phyloP scores from a whole-genome alignment of 2,113 vertebrate species.

The Gobio gobio region DNA sequence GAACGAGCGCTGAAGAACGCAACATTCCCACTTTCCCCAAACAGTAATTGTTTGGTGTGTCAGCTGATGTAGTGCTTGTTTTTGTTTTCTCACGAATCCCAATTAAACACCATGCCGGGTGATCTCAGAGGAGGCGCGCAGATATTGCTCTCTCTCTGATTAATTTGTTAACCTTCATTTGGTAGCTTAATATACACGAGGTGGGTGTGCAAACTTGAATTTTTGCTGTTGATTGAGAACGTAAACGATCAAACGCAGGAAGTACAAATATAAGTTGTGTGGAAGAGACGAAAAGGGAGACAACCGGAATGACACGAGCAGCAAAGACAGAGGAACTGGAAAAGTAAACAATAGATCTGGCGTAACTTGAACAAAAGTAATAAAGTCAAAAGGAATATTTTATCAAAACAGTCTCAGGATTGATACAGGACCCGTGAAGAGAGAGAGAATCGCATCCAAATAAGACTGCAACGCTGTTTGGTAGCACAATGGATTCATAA shows the following conservation, averaged over 20 bases:
- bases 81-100: constrained; percentile 58
- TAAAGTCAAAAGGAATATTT: constrained; percentile 76
- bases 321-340: constrained; percentile 64
- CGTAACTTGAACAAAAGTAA: constrained; percentile 69
- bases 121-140: constrained; percentile 74
- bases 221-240: constrained; percentile 47
- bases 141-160: constrained; percentile 72
- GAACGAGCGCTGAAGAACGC: background rate
- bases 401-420: constrained; percentile 70
- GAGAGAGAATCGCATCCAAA: constrained; percentile 61
- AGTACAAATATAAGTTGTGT: constrained; percentile 67
- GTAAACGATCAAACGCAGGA: constrained; percentile 74
- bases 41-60: constrained; percentile 36
- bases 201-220: constrained; percentile 71
- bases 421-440: constrained; percentile 60
- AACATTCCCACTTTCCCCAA: constrained; percentile 35
- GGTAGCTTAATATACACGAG: constrained; percentile 72
- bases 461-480: constrained; percentile 65
- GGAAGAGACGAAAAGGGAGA: constrained; percentile 67
- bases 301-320: constrained; percentile 27
- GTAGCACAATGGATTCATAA: constrained; percentile 75
- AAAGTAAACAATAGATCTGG: constrained; percentile 71
- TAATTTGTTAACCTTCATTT: constrained; percentile 75
- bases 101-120: constrained; percentile 77
- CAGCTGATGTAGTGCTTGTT: constrained; percentile 32